phyloP scores from a whole-genome alignment of 1,140 invertebrate species.

The Mesaphorura yosii region DNA sequence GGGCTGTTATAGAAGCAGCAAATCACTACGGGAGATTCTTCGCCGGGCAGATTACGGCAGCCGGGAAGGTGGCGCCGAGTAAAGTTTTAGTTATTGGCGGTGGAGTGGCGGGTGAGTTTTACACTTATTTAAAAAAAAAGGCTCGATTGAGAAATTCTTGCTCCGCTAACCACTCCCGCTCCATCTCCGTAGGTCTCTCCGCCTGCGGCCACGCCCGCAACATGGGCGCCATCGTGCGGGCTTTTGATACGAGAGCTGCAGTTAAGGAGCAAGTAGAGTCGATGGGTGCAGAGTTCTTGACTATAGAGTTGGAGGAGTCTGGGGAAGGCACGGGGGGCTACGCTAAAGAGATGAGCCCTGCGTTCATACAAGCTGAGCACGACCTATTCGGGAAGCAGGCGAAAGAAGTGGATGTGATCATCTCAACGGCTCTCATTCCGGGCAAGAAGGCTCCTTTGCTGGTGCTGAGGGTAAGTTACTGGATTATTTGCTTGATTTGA shows the following conservation, averaged over 20 bases:
- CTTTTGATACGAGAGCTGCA: constrained; percentile 73
- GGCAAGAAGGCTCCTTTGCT: constrained; percentile 71
- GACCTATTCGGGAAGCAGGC: constrained; percentile 74
- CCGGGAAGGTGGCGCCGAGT: constrained; percentile 71
- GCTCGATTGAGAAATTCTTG: too few species aligned
- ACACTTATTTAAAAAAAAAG: too few species aligned
- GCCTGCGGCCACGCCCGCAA: constrained; percentile 73
- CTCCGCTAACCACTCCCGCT: too few species aligned
- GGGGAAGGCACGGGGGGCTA: constrained; percentile 66
- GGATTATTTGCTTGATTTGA: background rate
- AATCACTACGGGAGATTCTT: constrained; percentile 83
- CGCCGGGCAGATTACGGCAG: constrained; percentile 54
- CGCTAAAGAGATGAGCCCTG: constrained; percentile 81
- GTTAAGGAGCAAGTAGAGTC: constrained; percentile 82
- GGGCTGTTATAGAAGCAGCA: constrained; percentile 77
- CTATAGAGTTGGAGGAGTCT: constrained; percentile 24
- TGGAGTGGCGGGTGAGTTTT: constrained; percentile 79
- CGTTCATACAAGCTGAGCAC: constrained; percentile 76
- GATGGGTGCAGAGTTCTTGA: constrained; percentile 45
- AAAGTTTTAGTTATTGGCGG: constrained; percentile 78
- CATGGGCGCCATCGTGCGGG: constrained; percentile 78
- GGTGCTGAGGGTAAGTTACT: constrained; percentile 55
- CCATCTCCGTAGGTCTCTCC: too few species aligned
- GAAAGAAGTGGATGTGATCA: constrained; percentile 49
- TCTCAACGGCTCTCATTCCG: constrained; percentile 80